Evolutionary conservation across 2,888 invertebrate species (phyloP).

Genomic region (Odontocolon sp.): DNA sequence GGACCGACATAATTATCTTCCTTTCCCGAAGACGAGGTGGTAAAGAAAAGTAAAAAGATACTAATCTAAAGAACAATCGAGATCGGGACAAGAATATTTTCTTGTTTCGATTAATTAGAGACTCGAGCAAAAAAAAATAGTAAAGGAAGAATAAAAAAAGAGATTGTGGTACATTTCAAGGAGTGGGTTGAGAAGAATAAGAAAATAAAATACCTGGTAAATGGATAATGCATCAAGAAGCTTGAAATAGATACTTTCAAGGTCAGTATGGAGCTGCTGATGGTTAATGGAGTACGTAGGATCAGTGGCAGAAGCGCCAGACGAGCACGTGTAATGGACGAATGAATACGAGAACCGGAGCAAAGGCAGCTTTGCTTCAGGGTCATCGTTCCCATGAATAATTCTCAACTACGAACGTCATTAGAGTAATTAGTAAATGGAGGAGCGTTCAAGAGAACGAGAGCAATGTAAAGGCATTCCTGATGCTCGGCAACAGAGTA

Average conservation of each 20-base stretch:
- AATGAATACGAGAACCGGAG: constrained; percentile 38
- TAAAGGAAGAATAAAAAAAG: neutral
- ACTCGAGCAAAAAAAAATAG: neutral
- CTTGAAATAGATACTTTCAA: constrained; percentile 39
- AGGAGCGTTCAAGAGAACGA: constrained; percentile 54
- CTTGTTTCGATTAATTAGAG: neutral
- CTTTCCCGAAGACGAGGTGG: constrained; percentile 5
- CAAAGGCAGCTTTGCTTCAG: constrained; percentile 32
- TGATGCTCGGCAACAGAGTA: constrained; percentile 45
- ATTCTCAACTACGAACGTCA: constrained; percentile 66
- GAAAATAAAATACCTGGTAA: constrained; percentile 3
- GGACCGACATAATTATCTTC: constrained; percentile 21
- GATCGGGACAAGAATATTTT: constrained; percentile 3
- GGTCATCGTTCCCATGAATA: constrained; percentile 64
- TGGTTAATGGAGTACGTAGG: constrained; percentile 49
- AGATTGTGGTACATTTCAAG: neutral
- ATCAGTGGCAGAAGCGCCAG: constrained; percentile 25
- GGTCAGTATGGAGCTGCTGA: constrained; percentile 38
- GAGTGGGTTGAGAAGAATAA: neutral
- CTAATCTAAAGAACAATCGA: neutral
- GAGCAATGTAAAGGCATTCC: constrained; percentile 10
- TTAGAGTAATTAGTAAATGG: constrained; percentile 70
- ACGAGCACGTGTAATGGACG: constrained; percentile 18
- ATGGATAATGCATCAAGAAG: constrained; percentile 40
- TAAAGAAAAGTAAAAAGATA: neutral